Percentiles rank a stretch among this genome's conserved stretches.
phyloP scores from a whole-genome alignment of 2,888 invertebrate species.

The Tipula confusa region DNA sequence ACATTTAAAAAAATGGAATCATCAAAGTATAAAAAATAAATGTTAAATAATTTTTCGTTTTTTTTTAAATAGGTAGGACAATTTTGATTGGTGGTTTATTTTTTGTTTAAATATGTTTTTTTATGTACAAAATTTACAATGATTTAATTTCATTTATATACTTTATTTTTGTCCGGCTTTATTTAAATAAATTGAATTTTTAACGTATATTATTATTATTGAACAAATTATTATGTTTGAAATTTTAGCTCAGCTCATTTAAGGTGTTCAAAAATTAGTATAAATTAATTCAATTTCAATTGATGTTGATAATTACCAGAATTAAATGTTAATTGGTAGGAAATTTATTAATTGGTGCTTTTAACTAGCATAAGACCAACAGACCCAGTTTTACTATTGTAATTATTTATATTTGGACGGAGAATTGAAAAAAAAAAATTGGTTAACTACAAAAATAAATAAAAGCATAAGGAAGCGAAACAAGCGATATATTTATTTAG shows the following conservation, averaged over 20 bases:
- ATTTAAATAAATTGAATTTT: not conserved
- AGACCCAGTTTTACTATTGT: not conserved
- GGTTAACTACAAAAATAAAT: not conserved
- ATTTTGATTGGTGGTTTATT: not conserved
- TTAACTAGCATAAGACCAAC: not conserved
- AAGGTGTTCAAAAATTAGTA: not conserved
- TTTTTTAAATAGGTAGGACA: not conserved
- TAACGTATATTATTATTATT: not conserved
- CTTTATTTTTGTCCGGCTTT: not conserved
- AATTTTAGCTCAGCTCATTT: not conserved
- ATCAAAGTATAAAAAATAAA: not conserved
- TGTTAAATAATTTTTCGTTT: not conserved
- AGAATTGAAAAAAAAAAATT: not conserved
- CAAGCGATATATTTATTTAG: not conserved
- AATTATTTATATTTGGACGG: not conserved
- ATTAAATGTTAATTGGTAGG: not conserved
- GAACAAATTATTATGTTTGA: not conserved
- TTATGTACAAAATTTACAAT: constrained; percentile 3
- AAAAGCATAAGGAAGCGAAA: not conserved
- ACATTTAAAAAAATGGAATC: not conserved
- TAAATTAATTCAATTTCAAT: not conserved
- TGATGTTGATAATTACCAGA: not conserved
- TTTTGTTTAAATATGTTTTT: not conserved
- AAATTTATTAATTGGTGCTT: not conserved
- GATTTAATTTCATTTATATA: not conserved